Base-by-base conservation (phyloP, 2,113 vertebrate genomes). In the Dromas ardeola region DNA sequence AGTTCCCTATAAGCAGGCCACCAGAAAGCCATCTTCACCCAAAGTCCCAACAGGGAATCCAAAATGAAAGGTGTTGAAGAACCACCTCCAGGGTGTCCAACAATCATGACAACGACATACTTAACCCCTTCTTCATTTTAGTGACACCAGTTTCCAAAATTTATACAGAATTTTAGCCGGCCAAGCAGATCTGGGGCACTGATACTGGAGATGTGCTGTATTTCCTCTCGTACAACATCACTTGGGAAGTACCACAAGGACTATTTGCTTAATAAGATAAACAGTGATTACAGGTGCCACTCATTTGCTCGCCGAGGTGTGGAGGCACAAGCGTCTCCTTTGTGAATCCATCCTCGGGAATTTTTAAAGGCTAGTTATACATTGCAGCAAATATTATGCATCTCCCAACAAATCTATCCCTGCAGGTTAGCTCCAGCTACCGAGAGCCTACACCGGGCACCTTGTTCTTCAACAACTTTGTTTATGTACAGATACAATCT, bases 371-470 rank as follows among this genome's bases (percentile, higher is more conserved):
- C 34, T 61, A 11, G 9, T 42, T 59, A 63, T 5, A 40, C 15
- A 1, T 15, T 20, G 30, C 71, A 77, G 59, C 45, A 81, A 69
- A 62, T 32, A 86, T 5, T 53, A 55, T 1, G 36, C 40, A 26
- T 47, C 58, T 47, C 32, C 14, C 56, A 71, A 78, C 58, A 83
- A 77, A 73, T 66, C 81, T 19, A 40, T 61, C 81, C 63, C 77
- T 89, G 77, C 45, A 73, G 86, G 67, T 86, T 32, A 77, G 36
- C 63, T 62, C 82, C 62, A 83, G 79, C 38, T 30, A 38, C 30
- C 0, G 1, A 58, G n/a, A 77, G 30, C 67, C 82, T 72, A 12
- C 50, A 25, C 1, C 0, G 4, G 42, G 34, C n/a, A 83, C n/a
- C 38, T 30, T 26, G 72, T 10, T 20, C 69, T 78, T 87, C n/a